Conservation (phyloP, 2,797 vertebrate species). For the Gymnodraco acuticeps region DNA sequence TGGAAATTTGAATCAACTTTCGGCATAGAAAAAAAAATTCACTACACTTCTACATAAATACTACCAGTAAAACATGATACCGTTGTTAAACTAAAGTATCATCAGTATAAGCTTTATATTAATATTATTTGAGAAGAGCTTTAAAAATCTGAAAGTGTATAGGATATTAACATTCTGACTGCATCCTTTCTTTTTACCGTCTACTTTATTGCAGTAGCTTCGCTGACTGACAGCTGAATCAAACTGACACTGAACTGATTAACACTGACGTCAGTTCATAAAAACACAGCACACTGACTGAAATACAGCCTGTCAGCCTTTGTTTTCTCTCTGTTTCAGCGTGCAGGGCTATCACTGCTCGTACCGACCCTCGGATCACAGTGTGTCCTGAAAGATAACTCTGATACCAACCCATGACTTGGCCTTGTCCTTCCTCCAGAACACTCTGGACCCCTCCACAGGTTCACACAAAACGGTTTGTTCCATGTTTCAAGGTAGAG, state of each 20-base stretch:
- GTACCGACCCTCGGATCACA: constrained; percentile 30
- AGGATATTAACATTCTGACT: neutral
- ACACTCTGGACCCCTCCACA: constrained; percentile 5
- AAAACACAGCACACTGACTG: neutral
- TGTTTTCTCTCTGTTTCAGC: constrained; percentile 44
- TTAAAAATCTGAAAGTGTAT: neutral
- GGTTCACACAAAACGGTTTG: neutral
- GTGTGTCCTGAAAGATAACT: constrained; percentile 46
- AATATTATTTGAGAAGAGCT: neutral
- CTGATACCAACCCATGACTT: constrained; percentile 9
- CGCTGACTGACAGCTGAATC: constrained; percentile 36
- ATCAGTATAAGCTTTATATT: neutral
- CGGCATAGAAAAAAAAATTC: neutral
- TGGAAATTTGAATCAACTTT: too few relatives aligned
- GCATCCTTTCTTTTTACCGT: neutral
- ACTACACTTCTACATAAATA: neutral
- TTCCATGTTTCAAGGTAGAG: constrained; percentile 20
- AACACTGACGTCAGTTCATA: constrained; percentile 10
- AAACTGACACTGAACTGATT: constrained; percentile 14
- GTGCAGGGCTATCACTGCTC: constrained; percentile 24
- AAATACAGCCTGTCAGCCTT: constrained; percentile 8
- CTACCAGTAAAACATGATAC: too few relatives aligned
- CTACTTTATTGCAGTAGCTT: neutral
- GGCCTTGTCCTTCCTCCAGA: constrained; percentile 38
- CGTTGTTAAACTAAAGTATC: too few relatives aligned